Evolutionary conservation across 2,888 invertebrate species (phyloP).

Genomic region (Ennomos erosarius): DNA sequence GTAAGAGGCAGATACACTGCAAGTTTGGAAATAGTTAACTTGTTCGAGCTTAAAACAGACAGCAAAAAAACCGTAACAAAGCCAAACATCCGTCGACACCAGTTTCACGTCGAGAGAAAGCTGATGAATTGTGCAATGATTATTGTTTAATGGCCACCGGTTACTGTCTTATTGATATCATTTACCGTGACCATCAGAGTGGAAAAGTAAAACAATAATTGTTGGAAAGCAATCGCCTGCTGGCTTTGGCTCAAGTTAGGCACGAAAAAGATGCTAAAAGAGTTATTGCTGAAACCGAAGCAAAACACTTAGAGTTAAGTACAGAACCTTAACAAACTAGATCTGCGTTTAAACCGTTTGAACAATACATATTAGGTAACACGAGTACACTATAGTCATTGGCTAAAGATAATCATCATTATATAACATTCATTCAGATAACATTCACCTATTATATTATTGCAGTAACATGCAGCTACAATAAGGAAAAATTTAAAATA

Average conservation of each 20-base stretch:
- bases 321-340: no score
- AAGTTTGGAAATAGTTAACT: slow-evolving; percentile 37
- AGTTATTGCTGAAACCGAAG: background rate
- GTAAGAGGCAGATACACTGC: slow-evolving; percentile 25
- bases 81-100: slow-evolving; percentile 43
- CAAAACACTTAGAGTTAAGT: no score
- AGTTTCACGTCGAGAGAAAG: slow-evolving; percentile 52
- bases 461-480: background rate
- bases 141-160: slow-evolving; percentile 44
- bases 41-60: slow-evolving; percentile 32
- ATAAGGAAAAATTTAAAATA: slow-evolving; percentile 15
- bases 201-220: slow-evolving; percentile 38
- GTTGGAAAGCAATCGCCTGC: slow-evolving; percentile 32
- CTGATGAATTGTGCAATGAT: slow-evolving; percentile 48
- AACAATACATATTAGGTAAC: no score
- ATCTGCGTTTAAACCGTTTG: no score
- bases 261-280: background rate
- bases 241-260: slow-evolving; percentile 2
- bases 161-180: slow-evolving; percentile 39
- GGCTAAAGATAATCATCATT: background rate
- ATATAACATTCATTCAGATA: slow-evolving; percentile 3
- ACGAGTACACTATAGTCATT: background rate
- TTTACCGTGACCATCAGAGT: slow-evolving; percentile 43
- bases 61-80: slow-evolving; percentile 45
- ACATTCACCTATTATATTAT: slow-evolving; percentile 4